Base-by-base conservation (phyloP, 2,888 invertebrate genomes). In the Agonopterix heracliana region DNA sequence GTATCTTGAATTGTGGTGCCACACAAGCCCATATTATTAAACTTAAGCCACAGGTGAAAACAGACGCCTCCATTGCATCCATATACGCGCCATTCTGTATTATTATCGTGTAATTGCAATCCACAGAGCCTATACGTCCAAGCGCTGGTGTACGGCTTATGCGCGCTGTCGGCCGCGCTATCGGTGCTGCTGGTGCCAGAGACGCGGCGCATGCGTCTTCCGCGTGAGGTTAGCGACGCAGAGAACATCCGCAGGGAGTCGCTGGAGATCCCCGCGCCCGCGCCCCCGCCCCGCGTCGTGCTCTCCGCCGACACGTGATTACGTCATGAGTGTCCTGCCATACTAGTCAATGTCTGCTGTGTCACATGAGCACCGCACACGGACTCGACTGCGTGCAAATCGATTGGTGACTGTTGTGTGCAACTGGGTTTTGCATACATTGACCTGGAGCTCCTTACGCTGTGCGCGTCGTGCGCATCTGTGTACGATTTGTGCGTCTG, bases 151-250 rank as follows among this genome's bases (percentile, higher is more conserved):
- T 87, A 91, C 72, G 90, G 90, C 35, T 70, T 55, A 26, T 64
- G 75, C 64, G 69, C 81, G 49, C 61, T 57, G 36, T 49, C 66
- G 34, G 89, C 90, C 51, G 91, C 92, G 47, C 61, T 83, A 50
- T 82, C 87, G n/a, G 90, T 90, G 52, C 79, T 90, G 44, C 63
- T 85, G 36, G 88, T 89, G 63, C 92, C 92, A 9, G 92, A 92
- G 82, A 92, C 92, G 43, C 82, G 90, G 44, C 89, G 90, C 59
- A 68, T 84, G 45, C 78, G 82, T 45, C 77, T 92, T 58, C 92
- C 92, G 54, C 84, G 86, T 54, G 81, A 81, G 51, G 80, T 90
- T 45, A 64, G 68, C 48, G 90, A 89, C 59, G 91, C 92, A 5
- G 81, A 78, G 69, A 54, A 34, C 11, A 50, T 79, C 52, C 61